phyloP scores from a whole-genome alignment of 2,113 vertebrate genomes.

The Cynocephalus volans region DNA sequence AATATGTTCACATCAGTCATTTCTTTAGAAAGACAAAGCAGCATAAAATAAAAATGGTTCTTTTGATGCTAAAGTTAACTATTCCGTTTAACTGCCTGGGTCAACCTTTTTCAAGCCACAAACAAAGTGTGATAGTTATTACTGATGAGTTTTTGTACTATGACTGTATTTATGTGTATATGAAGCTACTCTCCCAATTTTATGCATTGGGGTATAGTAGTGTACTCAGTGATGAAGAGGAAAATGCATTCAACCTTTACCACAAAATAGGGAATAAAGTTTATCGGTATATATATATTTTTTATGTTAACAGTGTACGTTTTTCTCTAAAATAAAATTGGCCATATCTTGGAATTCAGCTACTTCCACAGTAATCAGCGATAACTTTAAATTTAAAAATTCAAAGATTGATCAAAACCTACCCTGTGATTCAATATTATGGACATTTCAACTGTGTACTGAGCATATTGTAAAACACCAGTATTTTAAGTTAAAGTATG shows the following conservation, averaged over 20 bases:
- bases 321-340: not conserved
- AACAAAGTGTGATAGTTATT: not conserved
- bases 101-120: not conserved
- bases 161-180: not conserved
- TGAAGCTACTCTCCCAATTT: not conserved
- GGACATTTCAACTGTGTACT: not conserved
- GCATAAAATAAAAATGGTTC: not conserved
- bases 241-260: not conserved
- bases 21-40: slow-evolving; percentile 45
- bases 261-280: not conserved
- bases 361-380: not conserved
- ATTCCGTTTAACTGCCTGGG: not conserved
- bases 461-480: not conserved
- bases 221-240: not conserved
- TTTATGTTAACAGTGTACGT: not conserved
- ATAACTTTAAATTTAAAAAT: not conserved
- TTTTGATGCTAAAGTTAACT: slow-evolving; percentile 46
- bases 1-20: slow-evolving; percentile 50
- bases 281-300: not conserved
- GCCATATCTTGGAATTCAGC: not conserved
- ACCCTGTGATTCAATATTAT: not conserved
- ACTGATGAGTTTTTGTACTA: not conserved
- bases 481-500: not conserved
- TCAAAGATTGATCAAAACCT: not conserved
- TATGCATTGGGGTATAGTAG: not conserved